These are phyloP conservation scores for Setophaga kirtlandii DNA, from an alignment of 2,113 vertebrate species.

Conservation along the genomic window DNA sequence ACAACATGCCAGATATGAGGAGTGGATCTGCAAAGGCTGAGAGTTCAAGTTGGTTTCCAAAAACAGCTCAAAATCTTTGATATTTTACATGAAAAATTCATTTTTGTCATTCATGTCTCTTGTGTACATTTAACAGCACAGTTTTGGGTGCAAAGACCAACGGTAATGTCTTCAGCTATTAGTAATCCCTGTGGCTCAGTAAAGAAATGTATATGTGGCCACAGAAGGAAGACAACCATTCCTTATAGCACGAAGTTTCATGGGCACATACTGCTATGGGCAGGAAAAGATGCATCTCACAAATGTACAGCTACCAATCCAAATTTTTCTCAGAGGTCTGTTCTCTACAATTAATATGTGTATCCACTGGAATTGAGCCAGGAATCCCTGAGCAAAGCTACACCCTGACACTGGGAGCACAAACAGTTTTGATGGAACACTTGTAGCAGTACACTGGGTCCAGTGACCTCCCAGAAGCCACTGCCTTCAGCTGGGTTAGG, in stretches of 20 bases:
- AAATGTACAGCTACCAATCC: neutral
- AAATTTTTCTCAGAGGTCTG: neutral
- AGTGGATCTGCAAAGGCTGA: neutral
- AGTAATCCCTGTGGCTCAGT: neutral
- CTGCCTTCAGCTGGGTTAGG: neutral
- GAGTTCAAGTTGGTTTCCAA: neutral
- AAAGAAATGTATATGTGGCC: neutral
- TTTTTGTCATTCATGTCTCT: neutral
- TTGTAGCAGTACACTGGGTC: neutral
- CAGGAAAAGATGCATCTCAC: neutral
- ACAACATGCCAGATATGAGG: neutral
- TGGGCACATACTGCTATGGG: too few species aligned
- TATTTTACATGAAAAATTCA: neutral
- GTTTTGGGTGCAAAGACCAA: neutral
- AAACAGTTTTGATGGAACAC: neutral
- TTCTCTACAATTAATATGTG: fast-evolving
- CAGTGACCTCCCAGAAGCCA: neutral
- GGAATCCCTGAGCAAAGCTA: neutral
- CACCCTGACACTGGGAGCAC: neutral
- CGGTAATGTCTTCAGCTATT: neutral
- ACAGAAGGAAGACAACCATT: neutral
- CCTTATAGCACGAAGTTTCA: neutral
- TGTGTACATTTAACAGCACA: neutral
- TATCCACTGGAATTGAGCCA: neutral
- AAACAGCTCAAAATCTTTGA: neutral